Conservation (phyloP, 1,140 invertebrate species). For the Drusus annulatus region DNA sequence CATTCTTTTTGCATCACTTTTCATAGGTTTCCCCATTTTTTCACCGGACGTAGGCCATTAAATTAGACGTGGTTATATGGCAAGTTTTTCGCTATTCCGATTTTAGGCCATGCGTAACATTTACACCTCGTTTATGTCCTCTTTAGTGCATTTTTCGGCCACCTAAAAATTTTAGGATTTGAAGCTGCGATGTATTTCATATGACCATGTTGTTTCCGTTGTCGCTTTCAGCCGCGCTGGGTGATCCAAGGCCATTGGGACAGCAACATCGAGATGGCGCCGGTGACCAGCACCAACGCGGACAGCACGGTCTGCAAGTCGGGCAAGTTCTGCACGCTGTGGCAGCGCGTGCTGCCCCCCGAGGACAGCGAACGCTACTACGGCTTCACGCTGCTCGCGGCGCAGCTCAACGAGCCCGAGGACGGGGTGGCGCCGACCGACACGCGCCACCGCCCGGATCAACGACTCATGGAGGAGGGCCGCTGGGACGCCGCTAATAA, state of each 20-base stretch:
- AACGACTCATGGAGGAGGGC: slow-evolving; percentile 97
- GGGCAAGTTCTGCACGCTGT: slow-evolving; percentile 85
- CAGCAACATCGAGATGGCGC: slow-evolving; percentile 92
- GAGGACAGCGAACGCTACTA: slow-evolving; percentile 81
- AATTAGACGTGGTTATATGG: no score
- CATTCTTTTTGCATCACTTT: no score
- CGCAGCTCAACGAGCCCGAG: slow-evolving; percentile 97
- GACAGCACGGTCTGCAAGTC: slow-evolving; percentile 95
- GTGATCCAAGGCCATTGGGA: slow-evolving; percentile 97
- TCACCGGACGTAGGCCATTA: no score
- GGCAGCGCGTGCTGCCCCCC: slow-evolving; percentile 87
- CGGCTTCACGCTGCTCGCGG: slow-evolving; percentile 94
- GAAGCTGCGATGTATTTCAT: no score
- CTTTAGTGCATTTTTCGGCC: no score
- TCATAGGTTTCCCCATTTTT: no score
- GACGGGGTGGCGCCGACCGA: slow-evolving; percentile 96
- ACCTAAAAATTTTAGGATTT: no score
- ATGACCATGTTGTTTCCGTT: no score
- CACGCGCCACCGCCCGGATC: slow-evolving; percentile 93
- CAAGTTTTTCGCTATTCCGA: no score
- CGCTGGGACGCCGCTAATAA: slow-evolving; percentile 96
- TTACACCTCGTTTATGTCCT: no score
- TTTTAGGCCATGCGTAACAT: no score
- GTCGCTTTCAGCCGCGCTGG: slow-evolving; percentile 69
- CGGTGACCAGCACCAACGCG: slow-evolving; percentile 83